These are phyloP conservation scores for Selenia dentaria DNA, from an alignment of 2,888 invertebrate species.

Conservation along the genomic window DNA sequence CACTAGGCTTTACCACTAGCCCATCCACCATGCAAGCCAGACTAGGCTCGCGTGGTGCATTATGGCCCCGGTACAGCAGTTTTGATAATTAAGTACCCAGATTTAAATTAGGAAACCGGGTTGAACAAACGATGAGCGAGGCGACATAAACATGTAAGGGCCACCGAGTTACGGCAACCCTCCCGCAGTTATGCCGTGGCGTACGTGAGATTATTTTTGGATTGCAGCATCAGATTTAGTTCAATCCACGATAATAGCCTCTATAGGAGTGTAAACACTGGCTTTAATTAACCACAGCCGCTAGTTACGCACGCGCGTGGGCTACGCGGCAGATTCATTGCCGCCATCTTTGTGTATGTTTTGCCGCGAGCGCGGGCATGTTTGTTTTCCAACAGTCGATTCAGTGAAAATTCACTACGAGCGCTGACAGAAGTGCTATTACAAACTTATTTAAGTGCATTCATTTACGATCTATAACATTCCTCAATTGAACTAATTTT, in stretches of 20 bases:
- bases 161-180: slow-evolving; percentile 33
- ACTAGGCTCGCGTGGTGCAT: too few relatives aligned
- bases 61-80: too few relatives aligned
- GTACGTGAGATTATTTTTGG: slow-evolving; percentile 71
- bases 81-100: too few relatives aligned
- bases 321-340: slow-evolving; percentile 64
- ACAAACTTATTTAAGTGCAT: slow-evolving; percentile 34
- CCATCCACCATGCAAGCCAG: too few relatives aligned
- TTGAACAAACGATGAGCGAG: not conserved
- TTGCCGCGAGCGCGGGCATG: slow-evolving; percentile 55
- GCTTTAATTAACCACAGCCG: slow-evolving; percentile 71
- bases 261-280: slow-evolving; percentile 69
- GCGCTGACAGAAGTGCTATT: slow-evolving; percentile 69
- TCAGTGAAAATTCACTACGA: slow-evolving; percentile 72
- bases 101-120: too few relatives aligned
- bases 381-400: slow-evolving; percentile 70
- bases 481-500: slow-evolving; percentile 9
- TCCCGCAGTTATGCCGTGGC: slow-evolving; percentile 43
- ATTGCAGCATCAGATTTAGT: slow-evolving; percentile 67
- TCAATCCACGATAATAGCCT: slow-evolving; percentile 64
- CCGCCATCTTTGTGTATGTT: slow-evolving; percentile 60
- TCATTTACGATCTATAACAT: slow-evolving; percentile 24
- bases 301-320: slow-evolving; percentile 69
- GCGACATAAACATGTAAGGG: slow-evolving; percentile 52
- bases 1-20: too few relatives aligned